Evolutionary conservation across 2,888 invertebrate genomes (phyloP).

Genomic region (Malthinus flaveolus): DNA sequence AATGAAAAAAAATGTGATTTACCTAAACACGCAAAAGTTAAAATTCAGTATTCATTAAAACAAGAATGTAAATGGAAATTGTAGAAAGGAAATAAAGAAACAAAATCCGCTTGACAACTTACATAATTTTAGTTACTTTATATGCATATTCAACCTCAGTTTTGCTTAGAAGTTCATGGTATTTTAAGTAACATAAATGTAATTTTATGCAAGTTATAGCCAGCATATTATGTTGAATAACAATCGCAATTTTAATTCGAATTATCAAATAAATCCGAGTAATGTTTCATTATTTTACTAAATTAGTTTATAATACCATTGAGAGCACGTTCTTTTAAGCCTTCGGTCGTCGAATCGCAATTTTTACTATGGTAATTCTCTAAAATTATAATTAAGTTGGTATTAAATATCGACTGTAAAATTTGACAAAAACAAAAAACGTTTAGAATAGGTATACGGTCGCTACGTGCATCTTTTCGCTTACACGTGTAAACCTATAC

Average conservation of each 20-base stretch:
- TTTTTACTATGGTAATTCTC: too few species aligned
- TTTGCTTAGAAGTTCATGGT: slow-evolving; percentile 17
- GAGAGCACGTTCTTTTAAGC: too few species aligned
- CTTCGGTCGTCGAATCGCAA: too few species aligned
- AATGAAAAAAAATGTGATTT: not conserved
- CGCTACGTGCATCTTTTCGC: too few species aligned
- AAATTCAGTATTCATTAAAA: slow-evolving; percentile 11
- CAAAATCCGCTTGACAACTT: slow-evolving; percentile 20
- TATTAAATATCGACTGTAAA: too few species aligned
- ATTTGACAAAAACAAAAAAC: too few species aligned
- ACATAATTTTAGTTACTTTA: slow-evolving; percentile 18
- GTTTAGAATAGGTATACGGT: too few species aligned
- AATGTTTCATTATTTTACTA: too few species aligned
- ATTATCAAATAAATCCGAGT: not conserved
- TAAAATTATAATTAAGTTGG: too few species aligned
- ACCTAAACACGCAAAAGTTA: slow-evolving; percentile 2
- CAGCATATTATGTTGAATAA: slow-evolving; percentile 3
- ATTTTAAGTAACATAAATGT: slow-evolving; percentile 17
- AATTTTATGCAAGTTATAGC: slow-evolving; percentile 16
- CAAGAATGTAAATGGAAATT: slow-evolving; percentile 13
- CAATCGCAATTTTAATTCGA: not conserved
- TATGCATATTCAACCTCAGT: slow-evolving; percentile 19
- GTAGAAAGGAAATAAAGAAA: slow-evolving; percentile 17
- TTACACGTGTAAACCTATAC: too few species aligned
- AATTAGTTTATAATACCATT: too few species aligned